Evolutionary conservation across 1,140 invertebrate genomes (phyloP), one percentile per base, ranked within the genome.

Genomic region (Antheraea mylitta): DNA sequence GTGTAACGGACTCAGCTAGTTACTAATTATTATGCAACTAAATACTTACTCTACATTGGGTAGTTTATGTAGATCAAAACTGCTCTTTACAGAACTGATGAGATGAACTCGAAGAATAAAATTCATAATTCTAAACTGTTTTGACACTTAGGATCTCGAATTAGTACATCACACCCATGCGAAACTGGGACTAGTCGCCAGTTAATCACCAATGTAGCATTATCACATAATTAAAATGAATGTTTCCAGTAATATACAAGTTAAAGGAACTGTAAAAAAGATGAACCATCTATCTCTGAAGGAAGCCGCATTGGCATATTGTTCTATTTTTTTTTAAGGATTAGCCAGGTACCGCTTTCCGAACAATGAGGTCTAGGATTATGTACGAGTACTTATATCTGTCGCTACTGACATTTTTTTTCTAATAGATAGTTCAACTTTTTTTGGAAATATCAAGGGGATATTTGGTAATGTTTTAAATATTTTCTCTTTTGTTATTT

Each of bases 301-400:
- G 80, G 68, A 73, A 70, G 62, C 53, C 68, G 60, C 72, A 67
- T 72, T 53, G 11, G 45, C 13, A 13, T 13, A 53, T 53, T 53
- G 65, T 62, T 64, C 42, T 64, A 71, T 76, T 75, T 75, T 73
- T 78, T 78, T 76, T 76, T 74, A 79, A 74, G 70, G 75, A 75
- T 85, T 87, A 85, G 80, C 78, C 38, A 74, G 74, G 69, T 72
- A 82, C 79, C 74, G 78, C 76, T 81, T 74, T 63, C 58, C 63
- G 68, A 75, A 80, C 75, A 86, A 83, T 77, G 69, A 58, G 63
- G 61, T 18, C 48, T 37, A 70, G 72, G 78, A 79, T 83, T 81
- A 82, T 58, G 68, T 70, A 58, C 53, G 48, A 71, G 62, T 69
- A 71, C 67, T 16, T 53, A n/a, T 53, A 69, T 64, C 38, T 37